Base-by-base conservation (phyloP, 2,113 vertebrate species). In the Naja naja region DNA sequence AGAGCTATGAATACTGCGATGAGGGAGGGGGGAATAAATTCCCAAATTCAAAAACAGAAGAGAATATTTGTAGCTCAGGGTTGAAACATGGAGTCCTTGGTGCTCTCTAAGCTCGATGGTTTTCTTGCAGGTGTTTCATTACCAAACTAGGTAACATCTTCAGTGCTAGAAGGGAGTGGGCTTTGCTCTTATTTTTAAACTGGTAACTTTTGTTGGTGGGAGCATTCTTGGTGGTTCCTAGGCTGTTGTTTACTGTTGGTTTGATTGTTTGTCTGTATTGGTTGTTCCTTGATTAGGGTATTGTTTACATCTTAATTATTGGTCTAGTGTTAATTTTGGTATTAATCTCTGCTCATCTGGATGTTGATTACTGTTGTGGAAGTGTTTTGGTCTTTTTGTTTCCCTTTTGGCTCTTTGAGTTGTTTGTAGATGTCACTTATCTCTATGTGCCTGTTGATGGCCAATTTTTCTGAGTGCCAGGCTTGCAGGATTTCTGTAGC, bases 1-100 rank as follows among this genome's bases (percentile, higher is more conserved):
- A 81, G 74, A 81, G 16, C 87, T 56, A 30, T 25, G 30, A 87
- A 52, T 11, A 52, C 91, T 95, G 90, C 58, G 93, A 12, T 8
- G 3, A 55, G 18, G 0, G 7, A 18, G 60, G 47, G 4, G 5
- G 1, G 1, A 12, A 30, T n/a, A n/a, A 64, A 64, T 64, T 14
- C 60, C 30, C 4, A 64, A 64, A 64, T 60, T 30, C 27, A 64
- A 64, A 64, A 16, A 64, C 10, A 64, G 27, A 64, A n/a, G 27
- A 64, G 30, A 64, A n/a, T 64, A 11, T 64, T 64, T 12, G 11
- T n/a, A n/a, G 27, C 11, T 64, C 30, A 64, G 60, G 11, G 30
- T n/a, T 14, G 60, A 64, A n/a, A 3, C 3, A 1, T 30, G 11
- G 12, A 4, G 60, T n/a, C 30, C 60, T n/a, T 14, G 60, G 4